These are phyloP conservation scores for Centrocercus urophasianus DNA, from an alignment of 2,113 vertebrate species.

Conservation along the genomic window DNA sequence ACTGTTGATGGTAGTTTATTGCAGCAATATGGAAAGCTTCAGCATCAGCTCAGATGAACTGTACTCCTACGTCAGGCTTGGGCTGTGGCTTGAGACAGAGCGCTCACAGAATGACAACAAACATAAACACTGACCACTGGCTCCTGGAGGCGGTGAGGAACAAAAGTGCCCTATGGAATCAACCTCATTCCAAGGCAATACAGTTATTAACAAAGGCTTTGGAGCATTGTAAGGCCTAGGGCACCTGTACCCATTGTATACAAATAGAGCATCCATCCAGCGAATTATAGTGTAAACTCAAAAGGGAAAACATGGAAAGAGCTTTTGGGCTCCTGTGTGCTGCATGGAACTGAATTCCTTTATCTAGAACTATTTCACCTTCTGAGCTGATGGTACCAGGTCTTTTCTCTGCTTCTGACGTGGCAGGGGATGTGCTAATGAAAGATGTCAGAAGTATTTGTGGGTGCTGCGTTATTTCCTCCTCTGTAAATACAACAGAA, in stretches of 20 bases:
- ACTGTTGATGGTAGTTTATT: background rate
- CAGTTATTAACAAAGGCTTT: background rate
- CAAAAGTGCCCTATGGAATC: background rate
- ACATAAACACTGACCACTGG: background rate
- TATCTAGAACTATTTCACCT: background rate
- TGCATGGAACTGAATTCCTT: background rate
- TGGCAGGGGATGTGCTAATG: background rate
- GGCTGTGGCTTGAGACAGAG: background rate
- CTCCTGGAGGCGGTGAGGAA: slow-evolving; percentile 1
- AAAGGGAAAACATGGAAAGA: background rate
- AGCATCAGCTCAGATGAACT: background rate
- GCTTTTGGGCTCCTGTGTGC: background rate
- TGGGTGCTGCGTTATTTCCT: background rate
- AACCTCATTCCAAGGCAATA: background rate
- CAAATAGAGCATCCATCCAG: background rate
- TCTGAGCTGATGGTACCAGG: background rate
- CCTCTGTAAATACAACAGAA: background rate
- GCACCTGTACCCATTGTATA: accelerated
- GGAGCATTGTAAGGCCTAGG: background rate
- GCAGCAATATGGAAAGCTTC: slow-evolving; percentile 35
- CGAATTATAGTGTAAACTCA: background rate
- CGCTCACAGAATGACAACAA: slow-evolving; percentile 2
- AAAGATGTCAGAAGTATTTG: background rate
- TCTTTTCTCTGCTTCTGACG: background rate
- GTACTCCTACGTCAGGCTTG: background rate